A percentile compares a stretch with the other conserved stretches of the same genome.
phyloP scores from a whole-genome alignment of 2,888 invertebrate species.

The Tromatobia lineatoria region DNA sequence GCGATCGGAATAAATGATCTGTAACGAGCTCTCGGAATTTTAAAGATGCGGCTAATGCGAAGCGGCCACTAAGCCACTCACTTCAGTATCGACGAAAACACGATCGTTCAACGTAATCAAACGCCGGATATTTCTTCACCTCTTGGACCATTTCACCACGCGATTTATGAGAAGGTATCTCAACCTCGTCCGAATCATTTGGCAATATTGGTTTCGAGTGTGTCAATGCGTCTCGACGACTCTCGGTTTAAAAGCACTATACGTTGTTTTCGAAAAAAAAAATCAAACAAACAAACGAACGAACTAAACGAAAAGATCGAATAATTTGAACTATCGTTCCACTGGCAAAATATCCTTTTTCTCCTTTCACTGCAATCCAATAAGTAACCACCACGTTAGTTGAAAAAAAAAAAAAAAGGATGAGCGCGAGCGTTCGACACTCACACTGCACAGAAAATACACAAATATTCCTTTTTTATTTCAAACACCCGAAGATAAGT shows the following conservation, averaged over 20 bases:
- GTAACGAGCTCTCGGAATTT: too few species aligned
- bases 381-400: constrained; percentile 45
- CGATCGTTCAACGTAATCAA: neutral
- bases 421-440: constrained; percentile 45
- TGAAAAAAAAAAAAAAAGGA: neutral
- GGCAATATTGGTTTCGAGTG: neutral
- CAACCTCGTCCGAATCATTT: constrained; percentile 72
- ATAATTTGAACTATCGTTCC: constrained; percentile 5
- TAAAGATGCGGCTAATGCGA: too few species aligned
- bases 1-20: too few species aligned
- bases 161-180: constrained; percentile 64
- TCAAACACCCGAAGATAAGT: neutral
- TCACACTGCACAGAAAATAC: constrained; percentile 48
- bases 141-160: constrained; percentile 65
- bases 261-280: neutral
- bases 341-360: constrained; percentile 62
- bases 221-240: neutral
- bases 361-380: constrained; percentile 72
- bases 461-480: neutral
- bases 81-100: constrained; percentile 34
- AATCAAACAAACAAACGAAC: constrained; percentile 35
- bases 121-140: constrained; percentile 21
- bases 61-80: neutral
- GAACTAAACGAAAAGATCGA: constrained; percentile 7
- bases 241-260: neutral